Evolutionary conservation across 2,113 vertebrate species (phyloP).

Genomic region (Axis porcinus): DNA sequence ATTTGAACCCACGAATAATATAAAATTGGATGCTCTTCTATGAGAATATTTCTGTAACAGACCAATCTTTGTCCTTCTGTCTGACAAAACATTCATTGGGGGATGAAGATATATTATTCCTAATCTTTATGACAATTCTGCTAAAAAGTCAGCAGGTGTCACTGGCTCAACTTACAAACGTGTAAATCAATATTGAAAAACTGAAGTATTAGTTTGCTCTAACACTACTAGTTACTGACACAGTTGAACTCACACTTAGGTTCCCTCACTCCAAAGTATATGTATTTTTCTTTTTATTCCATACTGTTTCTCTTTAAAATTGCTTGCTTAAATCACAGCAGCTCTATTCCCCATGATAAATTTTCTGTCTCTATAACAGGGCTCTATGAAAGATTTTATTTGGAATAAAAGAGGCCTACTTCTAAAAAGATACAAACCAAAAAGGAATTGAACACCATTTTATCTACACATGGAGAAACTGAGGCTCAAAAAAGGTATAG

Average conservation of each 20-base stretch:
- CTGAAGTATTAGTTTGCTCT: not conserved
- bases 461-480: not conserved
- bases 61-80: not conserved
- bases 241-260: not conserved
- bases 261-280: not conserved
- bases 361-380: not conserved
- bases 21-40: not conserved
- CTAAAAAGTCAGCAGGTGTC: not conserved
- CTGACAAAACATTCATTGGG: not conserved
- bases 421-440: conserved; percentile 24
- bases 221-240: not conserved
- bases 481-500: not conserved
- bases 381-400: not conserved
- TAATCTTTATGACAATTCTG: not conserved
- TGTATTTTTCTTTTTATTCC: not conserved
- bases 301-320: not conserved
- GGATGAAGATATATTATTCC: not conserved
- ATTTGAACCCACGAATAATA: not conserved
- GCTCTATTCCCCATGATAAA: not conserved
- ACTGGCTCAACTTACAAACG: not conserved
- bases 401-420: not conserved
- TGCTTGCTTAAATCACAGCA: not conserved
- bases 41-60: not conserved
- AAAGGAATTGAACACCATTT: not conserved
- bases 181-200: not conserved